phyloP scores from a whole-genome alignment of 2,797 vertebrate genomes.

The Poeciliopsis turneri region DNA sequence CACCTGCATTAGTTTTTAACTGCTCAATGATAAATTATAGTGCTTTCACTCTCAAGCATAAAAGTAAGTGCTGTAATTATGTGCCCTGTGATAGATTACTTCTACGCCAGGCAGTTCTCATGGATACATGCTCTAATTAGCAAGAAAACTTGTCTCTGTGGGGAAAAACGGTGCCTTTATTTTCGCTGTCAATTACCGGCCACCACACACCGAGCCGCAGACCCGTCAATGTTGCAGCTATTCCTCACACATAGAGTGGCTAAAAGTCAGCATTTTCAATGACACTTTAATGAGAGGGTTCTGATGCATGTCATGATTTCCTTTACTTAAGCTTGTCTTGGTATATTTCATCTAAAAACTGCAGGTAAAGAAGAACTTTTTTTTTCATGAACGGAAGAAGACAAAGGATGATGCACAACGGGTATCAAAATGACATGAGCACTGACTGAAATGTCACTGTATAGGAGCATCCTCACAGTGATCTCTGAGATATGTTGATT shows the following conservation, averaged over 20 bases:
- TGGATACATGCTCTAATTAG: constrained; percentile 44
- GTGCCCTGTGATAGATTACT: constrained; percentile 30
- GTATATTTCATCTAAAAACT: constrained; percentile 16
- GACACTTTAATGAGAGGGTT: constrained; percentile 41
- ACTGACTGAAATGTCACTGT: constrained; percentile 42
- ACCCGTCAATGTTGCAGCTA: constrained; percentile 25
- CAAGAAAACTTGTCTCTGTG: constrained; percentile 30
- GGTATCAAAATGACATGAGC: constrained; percentile 43
- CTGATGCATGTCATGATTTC: constrained; percentile 31
- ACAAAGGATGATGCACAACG: constrained; percentile 16
- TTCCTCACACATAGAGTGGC: constrained; percentile 23
- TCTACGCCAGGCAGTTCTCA: constrained; percentile 14
- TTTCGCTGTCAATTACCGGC: constrained; percentile 42
- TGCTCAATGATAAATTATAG: constrained; percentile 17
- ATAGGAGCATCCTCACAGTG: constrained; percentile 20
- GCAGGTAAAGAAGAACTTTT: not conserved
- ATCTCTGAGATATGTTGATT: constrained; percentile 40
- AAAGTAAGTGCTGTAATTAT: constrained; percentile 43
- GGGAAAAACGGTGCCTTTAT: constrained; percentile 42
- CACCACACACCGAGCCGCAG: constrained; percentile 22
- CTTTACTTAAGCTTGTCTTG: constrained; percentile 14
- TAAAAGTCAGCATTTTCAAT: constrained; percentile 52
- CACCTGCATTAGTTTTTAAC: constrained; percentile 27
- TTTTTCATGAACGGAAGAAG: not conserved
- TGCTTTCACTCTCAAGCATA: constrained; percentile 23